Evolutionary conservation across 2,113 vertebrate species (phyloP), one percentile per base, ranked within the genome.

Genomic region (Calyptommatus sinebrachiatus): DNA sequence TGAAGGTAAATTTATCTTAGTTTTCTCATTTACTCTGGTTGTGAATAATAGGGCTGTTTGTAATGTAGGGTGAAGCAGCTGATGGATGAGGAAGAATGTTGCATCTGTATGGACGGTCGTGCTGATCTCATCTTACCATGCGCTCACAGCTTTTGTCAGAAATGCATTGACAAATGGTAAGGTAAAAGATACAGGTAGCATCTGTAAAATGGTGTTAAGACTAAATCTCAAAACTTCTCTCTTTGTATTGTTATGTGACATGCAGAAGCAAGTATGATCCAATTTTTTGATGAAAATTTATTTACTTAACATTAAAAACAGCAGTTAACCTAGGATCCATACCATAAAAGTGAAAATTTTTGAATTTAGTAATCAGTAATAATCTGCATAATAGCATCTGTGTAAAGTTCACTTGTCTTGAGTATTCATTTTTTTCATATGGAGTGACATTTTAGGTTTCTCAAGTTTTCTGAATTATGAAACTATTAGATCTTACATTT

Each of bases 151-250:
- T 99, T 99, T 93, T 99, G 98, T 92, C 98, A 99, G 95, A 99
- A 99, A 80, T 99, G 98, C 90, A 99, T 99, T 73, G 98, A 99
- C 88, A 99, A 97, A 91, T 99, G 98, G 98, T 99, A 91, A 94
- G 91, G 31, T 2, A 61, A 11, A 26, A 63, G 24, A 71, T 24
- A 74, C 76, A 84, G 50, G 1, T 18, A 86, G 83, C 73, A 26
- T 63, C 7, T 28, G 8, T 28, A 12, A 67, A 10, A 14, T 60
- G 14, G 8, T 24, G 41, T 5, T 45, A 8, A 71, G 8, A 60
- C 14, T 22, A 28, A 24, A 24, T 50, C 48, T n/a, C 63, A 22
- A 71, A n/a, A 21, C 24, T 12, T 11, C 61, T 7, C 9, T 22
- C 35, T 18, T 60, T 5, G 22, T 41, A 16, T 21, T 16, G 1